A percentile compares a stretch with the other conserved stretches of the same genome.
Evolutionary conservation across 37 sponge, comb jelly and placozoan genomes (phyloP).

Genomic region (Aphrocallistes beatrix): DNA sequence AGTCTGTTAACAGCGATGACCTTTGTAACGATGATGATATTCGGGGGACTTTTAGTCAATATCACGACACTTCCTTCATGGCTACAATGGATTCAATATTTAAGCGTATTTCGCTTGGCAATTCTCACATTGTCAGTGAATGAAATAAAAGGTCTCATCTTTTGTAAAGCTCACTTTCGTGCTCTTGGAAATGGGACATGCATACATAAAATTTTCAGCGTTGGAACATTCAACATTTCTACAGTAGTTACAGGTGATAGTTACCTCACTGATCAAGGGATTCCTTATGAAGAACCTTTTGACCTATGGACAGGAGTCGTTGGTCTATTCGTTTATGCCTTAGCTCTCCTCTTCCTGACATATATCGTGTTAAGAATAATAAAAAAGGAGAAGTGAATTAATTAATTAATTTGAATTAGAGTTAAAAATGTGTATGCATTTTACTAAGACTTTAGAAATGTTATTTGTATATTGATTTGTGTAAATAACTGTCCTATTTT

Average conservation of each 20-base stretch:
- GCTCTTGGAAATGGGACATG: not conserved
- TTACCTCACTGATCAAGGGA: not conserved
- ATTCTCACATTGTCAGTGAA: conserved; percentile 8
- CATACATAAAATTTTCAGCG: not conserved
- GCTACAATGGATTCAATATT: conserved; percentile 58
- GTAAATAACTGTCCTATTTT: no score
- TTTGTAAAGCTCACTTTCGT: not conserved
- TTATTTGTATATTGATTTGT: no score
- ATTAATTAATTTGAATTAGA: no score
- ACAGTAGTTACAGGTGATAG: not conserved
- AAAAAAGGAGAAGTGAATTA: not conserved
- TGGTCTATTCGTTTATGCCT: not conserved
- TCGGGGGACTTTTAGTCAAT: conserved; percentile 64
- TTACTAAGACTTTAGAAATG: no score
- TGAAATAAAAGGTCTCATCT: not conserved
- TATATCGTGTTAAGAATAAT: not conserved
- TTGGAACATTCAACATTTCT: not conserved
- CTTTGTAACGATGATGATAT: conserved; percentile 57
- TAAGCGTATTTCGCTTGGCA: conserved; percentile 49
- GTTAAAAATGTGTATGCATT: no score
- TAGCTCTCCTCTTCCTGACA: not conserved
- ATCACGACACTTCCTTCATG: conserved; percentile 37
- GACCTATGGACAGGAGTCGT: not conserved
- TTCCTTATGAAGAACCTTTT: not conserved
- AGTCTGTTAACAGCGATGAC: conserved; percentile 38